Base-by-base conservation (phyloP, 2,797 vertebrate genomes). In the Iguana delicatissima region DNA sequence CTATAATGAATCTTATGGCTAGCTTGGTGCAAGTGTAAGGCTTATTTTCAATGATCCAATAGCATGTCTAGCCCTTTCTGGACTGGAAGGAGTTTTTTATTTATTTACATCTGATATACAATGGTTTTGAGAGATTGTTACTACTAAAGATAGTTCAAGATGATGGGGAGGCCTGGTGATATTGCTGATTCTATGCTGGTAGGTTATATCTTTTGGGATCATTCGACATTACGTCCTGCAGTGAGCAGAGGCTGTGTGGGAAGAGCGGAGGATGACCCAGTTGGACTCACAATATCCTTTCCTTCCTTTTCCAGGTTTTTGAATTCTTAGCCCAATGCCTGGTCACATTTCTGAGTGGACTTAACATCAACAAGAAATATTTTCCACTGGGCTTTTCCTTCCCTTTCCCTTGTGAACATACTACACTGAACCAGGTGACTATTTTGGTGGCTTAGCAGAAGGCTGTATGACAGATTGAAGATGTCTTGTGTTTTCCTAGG, bases 361-460 rank as follows among this genome's bases (percentile, higher is more conserved):
- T 93, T 35, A 2, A 77, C 0, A 77, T 0, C 50, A 86, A 96
- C 26, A 94, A 96, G 88, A 94, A 80, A 88, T 57, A 0, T 93
- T 97, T 92, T 84, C 93, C 98, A 67, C 92, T 99, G 89, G 98
- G 98, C 35, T 98, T 99, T 46, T 98, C 96, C 92, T 99, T 99
- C 95, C 98, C 98, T n/a, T 98, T 99, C 92, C 97, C 96, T 93
- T 99, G 98, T 92, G 95, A 92, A 64, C 98, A 99, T 95, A 97
- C 88, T 0, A 94, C 92, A 22, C 97, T 99, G 46, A 97, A 98
- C 94, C 98, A 97, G 98, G 98, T 98, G 90, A 95, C 91, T 0
- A 8, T 35, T n/a, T 82, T 14, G 50, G 16, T 74, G 46, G 16
- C 55, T 4, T 72, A 81, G 38, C 16, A 50, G 84, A n/a, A 79